Base-by-base conservation (phyloP, 2,888 invertebrate genomes). In the Drosophila neutralis region DNA sequence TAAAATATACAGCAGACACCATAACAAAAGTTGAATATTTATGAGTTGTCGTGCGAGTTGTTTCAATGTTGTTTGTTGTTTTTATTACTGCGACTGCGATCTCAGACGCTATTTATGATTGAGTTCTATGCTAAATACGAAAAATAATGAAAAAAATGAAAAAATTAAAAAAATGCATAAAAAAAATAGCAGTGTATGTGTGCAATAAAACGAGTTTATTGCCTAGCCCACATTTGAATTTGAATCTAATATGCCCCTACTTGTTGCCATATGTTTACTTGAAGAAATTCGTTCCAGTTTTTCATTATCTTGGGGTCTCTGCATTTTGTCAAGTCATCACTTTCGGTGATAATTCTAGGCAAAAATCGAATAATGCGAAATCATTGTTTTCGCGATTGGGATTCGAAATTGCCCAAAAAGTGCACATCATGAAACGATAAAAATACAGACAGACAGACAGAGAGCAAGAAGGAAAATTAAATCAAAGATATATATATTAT, bases 11-110 rank as follows among this genome's bases (percentile, higher is more conserved):
- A 64, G 69, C 58, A 66, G 80, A 69, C 71, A 68, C 62, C 62
- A 78, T 61, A 80, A 76, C 67, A 61, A 60, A 63, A 66, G 40
- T 62, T 78, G 61, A 73, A 87, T 87, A 85, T 87, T 85, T 85
- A 85, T 85, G 86, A 87, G 68, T 70, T 78, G 81, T 76, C 76
- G 79, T 69, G 74, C 76, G 71, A 76, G 58, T 76, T 65, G 75
- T 72, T 59, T 64, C 66, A 72, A 66, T 78, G 68, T 49, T 69
- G 38, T 60, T 45, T 72, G 56, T 42, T 35, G 24, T 65, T 63
- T 38, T 74, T 64, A 56, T 56, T 56, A 4, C 18, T 0, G 13
- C 27, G 36, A 65, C 70, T 53, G 65, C 60, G 49, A 57, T 79
- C 62, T 48, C 67, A 73, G 73, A 61, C 71, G 71, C 62, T 69